These are phyloP conservation scores for Pelusios castaneus DNA, from an alignment of 2,113 vertebrate genomes.

Conservation along the genomic window DNA sequence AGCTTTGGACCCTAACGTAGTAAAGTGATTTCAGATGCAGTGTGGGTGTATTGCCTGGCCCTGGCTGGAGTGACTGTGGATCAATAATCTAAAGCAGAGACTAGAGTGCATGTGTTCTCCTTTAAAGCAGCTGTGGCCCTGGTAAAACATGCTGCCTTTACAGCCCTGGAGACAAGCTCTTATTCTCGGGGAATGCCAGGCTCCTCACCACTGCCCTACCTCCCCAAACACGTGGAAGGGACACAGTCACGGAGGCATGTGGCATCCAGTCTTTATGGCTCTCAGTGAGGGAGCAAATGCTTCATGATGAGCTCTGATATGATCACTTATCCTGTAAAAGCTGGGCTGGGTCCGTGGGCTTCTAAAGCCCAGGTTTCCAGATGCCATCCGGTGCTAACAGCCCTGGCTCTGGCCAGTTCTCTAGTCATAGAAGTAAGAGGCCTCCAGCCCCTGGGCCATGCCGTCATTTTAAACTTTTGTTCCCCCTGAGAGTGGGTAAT, in stretches of 20 bases:
- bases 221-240: neutral
- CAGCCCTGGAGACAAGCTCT: neutral
- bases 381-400: no score
- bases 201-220: no score
- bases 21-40: no score
- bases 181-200: neutral
- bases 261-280: neutral
- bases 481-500: neutral
- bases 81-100: neutral
- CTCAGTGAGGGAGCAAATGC: no score
- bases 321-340: no score
- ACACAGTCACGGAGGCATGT: neutral
- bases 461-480: neutral
- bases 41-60: neutral
- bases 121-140: neutral
- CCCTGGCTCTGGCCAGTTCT: neutral
- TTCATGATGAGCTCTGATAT: no score
- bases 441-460: neutral
- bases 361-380: neutral
- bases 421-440: neutral
- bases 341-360: neutral
- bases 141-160: neutral
- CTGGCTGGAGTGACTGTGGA: neutral
- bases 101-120: neutral
- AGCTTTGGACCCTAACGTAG: neutral